phyloP scores from a whole-genome alignment of 2,113 vertebrate genomes.

The Semnornis frantzii region DNA sequence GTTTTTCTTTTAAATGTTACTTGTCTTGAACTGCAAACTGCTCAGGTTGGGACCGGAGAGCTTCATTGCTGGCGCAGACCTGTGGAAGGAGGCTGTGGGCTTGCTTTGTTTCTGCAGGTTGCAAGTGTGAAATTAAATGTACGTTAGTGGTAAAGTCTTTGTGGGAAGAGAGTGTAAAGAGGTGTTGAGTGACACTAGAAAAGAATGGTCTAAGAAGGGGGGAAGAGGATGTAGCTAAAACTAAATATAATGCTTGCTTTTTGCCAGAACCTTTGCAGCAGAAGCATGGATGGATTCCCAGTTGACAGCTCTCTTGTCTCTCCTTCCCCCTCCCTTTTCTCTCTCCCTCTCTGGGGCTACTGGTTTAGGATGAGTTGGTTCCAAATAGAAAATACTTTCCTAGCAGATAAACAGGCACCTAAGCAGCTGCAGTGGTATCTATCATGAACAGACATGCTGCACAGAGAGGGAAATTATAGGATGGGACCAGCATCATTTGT shows the following conservation, averaged over 20 bases:
- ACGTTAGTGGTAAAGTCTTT: constrained; percentile 8
- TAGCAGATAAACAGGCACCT: constrained; percentile 62
- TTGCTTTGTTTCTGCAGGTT: constrained; percentile 15
- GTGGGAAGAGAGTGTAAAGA: not conserved
- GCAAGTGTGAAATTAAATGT: not conserved
- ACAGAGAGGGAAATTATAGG: constrained; percentile 41
- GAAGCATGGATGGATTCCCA: constrained; percentile 8
- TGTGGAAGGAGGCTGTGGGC: not conserved
- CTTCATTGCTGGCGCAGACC: not conserved
- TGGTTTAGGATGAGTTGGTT: constrained; percentile 52
- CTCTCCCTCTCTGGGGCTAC: not conserved
- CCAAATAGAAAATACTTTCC: constrained; percentile 49
- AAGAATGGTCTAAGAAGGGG: not conserved
- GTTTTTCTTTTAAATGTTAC: not conserved
- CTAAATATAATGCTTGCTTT: not conserved
- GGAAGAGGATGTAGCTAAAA: not conserved
- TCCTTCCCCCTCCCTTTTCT: not conserved
- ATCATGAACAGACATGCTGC: constrained; percentile 46
- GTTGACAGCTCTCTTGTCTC: not conserved
- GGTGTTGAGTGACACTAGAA: constrained; percentile 19
- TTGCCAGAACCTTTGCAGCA: constrained; percentile 35
- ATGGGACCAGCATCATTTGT: constrained; percentile 48
- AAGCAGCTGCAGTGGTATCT: constrained; percentile 60
- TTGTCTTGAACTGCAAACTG: not conserved
- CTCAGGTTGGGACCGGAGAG: not conserved